Evolutionary conservation across 30 jellyfish, hydroid and myxozoan species (phyloP).

Genomic region (Sanderia malayensis): DNA sequence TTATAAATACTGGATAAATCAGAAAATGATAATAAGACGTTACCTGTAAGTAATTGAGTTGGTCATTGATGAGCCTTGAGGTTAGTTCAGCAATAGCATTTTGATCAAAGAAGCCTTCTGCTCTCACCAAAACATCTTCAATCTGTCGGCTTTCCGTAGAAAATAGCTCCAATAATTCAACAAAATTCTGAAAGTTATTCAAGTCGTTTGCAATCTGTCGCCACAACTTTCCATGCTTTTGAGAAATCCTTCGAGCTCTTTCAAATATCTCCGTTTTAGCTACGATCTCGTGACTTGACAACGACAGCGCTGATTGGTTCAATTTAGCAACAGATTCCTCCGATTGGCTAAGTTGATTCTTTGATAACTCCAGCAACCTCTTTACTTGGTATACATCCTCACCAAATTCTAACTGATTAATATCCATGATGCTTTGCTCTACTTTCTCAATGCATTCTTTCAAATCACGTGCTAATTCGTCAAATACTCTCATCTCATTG

Average conservation of each 20-base stretch:
- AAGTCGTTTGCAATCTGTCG: conserved; percentile 20
- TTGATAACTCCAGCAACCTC: neutral
- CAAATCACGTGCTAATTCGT: neutral
- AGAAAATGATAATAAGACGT: no score
- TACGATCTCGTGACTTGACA: conserved; percentile 13
- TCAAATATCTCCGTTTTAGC: neutral
- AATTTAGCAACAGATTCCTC: neutral
- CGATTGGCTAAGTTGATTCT: conserved; percentile 3
- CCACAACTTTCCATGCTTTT: conserved; percentile 7
- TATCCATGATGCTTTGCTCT: neutral
- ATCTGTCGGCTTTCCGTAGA: conserved; percentile 19
- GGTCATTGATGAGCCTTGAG: conserved; percentile 25
- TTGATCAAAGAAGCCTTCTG: conserved; percentile 21
- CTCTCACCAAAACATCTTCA: conserved; percentile 27
- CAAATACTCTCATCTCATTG: neutral
- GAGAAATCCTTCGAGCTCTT: conserved; percentile 12
- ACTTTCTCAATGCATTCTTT: neutral
- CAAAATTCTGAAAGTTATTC: conserved; percentile 3
- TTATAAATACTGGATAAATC: no score
- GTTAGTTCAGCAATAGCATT: conserved; percentile 19
- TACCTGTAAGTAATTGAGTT: conserved; percentile 50
- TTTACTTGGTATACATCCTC: neutral
- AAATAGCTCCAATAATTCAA: conserved; percentile 19
- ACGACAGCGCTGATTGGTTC: conserved; percentile 12
- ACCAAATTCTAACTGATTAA: neutral